These are phyloP conservation scores for Dendrocopos noguchii DNA, from an alignment of 2,113 vertebrate genomes.

Conservation along the genomic window DNA sequence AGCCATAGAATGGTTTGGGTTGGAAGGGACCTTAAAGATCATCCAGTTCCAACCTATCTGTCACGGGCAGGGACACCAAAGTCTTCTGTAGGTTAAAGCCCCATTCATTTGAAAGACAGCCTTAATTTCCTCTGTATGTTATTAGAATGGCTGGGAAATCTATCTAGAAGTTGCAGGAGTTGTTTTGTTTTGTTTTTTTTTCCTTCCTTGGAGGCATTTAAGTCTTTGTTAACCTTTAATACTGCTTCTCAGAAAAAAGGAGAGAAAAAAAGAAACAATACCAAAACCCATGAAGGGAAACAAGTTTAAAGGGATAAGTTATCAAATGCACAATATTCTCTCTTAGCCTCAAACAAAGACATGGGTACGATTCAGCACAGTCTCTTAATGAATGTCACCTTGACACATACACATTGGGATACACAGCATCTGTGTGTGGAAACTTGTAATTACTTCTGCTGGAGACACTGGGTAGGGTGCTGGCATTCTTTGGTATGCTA, in stretches of 20 bases:
- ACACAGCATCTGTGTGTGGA: background rate
- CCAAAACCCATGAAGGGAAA: background rate
- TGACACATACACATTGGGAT: accelerated
- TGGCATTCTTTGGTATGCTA: background rate
- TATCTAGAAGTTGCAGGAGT: background rate
- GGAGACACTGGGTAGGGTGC: background rate
- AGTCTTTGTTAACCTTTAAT: background rate
- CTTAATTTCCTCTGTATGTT: background rate
- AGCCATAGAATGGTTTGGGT: too few species aligned
- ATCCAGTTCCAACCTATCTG: too few species aligned
- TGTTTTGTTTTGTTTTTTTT: background rate
- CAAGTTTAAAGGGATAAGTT: background rate
- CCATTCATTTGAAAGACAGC: background rate
- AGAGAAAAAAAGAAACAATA: background rate
- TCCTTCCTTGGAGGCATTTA: background rate
- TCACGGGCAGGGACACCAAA: background rate
- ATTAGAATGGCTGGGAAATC: background rate
- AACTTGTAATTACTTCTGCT: background rate
- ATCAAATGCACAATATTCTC: background rate
- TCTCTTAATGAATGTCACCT: background rate
- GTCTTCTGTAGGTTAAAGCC: background rate
- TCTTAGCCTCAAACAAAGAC: background rate
- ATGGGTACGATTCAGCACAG: background rate
- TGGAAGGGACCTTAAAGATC: too few species aligned
- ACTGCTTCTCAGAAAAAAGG: background rate